Conservation (phyloP, 2,888 invertebrate species). For the Chromoteleia sp. region DNA sequence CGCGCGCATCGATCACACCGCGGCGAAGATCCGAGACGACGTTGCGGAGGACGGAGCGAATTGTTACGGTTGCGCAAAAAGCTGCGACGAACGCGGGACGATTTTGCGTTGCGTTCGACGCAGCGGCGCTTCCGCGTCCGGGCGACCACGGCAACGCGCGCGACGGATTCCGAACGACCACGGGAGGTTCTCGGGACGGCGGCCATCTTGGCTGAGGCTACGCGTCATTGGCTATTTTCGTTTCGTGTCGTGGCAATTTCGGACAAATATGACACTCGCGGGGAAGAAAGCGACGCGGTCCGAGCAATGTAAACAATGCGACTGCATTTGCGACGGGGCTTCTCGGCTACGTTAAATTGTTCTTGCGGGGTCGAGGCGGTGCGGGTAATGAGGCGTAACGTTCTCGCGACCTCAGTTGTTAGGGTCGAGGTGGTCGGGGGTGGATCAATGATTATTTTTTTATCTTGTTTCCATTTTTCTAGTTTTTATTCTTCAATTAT, state of each 20-base stretch:
- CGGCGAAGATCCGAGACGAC: constrained; percentile 30
- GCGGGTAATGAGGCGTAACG: neutral
- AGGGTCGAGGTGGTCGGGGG: neutral
- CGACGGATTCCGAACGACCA: neutral
- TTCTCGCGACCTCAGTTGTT: neutral
- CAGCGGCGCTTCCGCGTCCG: constrained; percentile 36
- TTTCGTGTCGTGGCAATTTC: constrained; percentile 49
- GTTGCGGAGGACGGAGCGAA: constrained; percentile 30
- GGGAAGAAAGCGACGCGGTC: constrained; percentile 1
- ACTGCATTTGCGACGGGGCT: constrained; percentile 5
- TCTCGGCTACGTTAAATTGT: neutral
- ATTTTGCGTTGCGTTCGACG: constrained; percentile 27
- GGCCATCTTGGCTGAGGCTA: constrained; percentile 52
- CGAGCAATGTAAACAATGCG: constrained; percentile 45
- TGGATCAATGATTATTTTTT: neutral
- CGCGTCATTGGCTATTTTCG: constrained; percentile 64
- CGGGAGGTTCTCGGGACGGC: neutral
- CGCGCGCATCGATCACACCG: constrained; percentile 53
- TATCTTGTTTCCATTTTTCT: no score
- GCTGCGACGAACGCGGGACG: constrained; percentile 20
- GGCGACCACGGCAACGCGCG: constrained; percentile 9
- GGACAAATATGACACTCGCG: constrained; percentile 34
- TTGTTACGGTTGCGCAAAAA: constrained; percentile 49
- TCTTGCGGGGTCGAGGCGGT: neutral
- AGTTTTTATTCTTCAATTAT: neutral